Evolutionary conservation across 2,888 invertebrate genomes (phyloP).

Genomic region (Oscheius sp.): DNA sequence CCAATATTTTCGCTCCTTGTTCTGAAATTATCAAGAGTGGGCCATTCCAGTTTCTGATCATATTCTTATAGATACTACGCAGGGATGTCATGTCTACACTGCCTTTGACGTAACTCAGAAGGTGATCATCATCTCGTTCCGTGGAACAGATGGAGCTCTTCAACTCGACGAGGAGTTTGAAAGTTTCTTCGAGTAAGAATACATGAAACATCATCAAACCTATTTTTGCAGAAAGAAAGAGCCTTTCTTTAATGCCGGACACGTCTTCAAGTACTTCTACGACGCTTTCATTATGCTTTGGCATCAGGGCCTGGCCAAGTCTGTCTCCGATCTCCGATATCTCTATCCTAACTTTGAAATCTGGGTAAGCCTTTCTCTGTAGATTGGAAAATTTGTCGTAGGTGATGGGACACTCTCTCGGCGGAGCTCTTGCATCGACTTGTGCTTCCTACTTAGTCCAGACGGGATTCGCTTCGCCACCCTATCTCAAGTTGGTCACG

Average conservation of each 20-base stretch:
- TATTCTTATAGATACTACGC: not conserved
- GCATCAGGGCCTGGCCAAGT: constrained; percentile 47
- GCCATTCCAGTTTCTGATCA: constrained; percentile 9
- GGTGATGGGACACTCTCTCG: constrained; percentile 50
- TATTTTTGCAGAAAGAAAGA: not conserved
- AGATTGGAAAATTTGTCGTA: not conserved
- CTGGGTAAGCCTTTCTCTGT: no score
- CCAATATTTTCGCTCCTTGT: constrained; percentile 29
- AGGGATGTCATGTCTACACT: constrained; percentile 40
- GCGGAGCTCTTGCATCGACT: constrained; percentile 59
- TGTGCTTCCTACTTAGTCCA: constrained; percentile 49
- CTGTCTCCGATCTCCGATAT: constrained; percentile 39
- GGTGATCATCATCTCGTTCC: constrained; percentile 45
- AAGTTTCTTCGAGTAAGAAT: constrained; percentile 40
- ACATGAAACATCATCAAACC: not conserved
- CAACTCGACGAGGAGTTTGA: constrained; percentile 41
- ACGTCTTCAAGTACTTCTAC: constrained; percentile 56
- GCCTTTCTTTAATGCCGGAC: constrained; percentile 46
- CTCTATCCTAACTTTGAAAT: constrained; percentile 37
- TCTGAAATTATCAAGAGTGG: constrained; percentile 13
- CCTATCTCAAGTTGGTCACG: constrained; percentile 39
- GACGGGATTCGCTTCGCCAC: constrained; percentile 52
- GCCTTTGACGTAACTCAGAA: constrained; percentile 39
- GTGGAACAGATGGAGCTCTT: constrained; percentile 38
- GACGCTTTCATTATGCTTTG: constrained; percentile 51